A percentile compares a stretch with the other conserved stretches of the same genome.
phyloP scores from a whole-genome alignment of 2,113 vertebrate species.

The Myotis yumanensis region DNA sequence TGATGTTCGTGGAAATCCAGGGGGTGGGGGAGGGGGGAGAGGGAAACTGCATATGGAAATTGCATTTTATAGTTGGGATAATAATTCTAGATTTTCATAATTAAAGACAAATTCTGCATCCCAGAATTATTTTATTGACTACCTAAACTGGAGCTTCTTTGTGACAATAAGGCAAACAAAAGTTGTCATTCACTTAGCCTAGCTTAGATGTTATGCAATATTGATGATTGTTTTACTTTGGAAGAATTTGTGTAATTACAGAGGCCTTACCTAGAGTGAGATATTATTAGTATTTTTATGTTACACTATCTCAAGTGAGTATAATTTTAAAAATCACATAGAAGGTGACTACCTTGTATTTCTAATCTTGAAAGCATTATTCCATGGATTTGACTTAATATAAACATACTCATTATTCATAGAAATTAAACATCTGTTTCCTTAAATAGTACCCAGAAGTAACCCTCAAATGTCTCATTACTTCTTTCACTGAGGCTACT shows the following conservation, averaged over 20 bases:
- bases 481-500: neutral
- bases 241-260: neutral
- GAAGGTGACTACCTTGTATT: neutral
- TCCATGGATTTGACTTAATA: slow-evolving; percentile 34
- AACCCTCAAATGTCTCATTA: neutral
- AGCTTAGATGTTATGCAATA: neutral
- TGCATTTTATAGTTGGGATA: neutral
- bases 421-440: slow-evolving; percentile 11
- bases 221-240: slow-evolving; percentile 15
- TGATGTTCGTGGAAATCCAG: neutral
- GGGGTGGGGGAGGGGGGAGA: neutral
- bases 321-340: slow-evolving; percentile 19
- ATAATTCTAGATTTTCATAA: slow-evolving; percentile 27
- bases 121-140: slow-evolving; percentile 14
- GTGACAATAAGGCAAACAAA: neutral
- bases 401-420: neutral
- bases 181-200: neutral
- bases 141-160: neutral
- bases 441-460: neutral
- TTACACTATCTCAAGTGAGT: neutral
- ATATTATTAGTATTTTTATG: slow-evolving; percentile 12
- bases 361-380: slow-evolving; percentile 49
- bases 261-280: neutral
- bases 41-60: neutral
- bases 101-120: neutral